A percentile compares a stretch with the other conserved stretches of the same genome.
Conservation (phyloP, 2,113 vertebrate species). For the Malurus elegans region DNA sequence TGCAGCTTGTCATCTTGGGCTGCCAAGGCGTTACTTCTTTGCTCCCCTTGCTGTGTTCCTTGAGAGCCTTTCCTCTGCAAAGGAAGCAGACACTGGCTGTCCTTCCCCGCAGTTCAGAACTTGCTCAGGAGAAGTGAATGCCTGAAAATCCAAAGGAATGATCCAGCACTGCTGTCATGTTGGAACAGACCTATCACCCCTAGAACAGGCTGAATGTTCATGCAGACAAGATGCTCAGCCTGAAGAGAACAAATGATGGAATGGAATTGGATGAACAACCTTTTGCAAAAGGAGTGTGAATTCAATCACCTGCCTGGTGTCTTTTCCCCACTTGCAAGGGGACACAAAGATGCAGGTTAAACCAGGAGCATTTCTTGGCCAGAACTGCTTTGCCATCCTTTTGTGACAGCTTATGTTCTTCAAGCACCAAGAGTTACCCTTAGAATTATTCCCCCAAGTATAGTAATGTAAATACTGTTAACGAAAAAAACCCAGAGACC, state of each 20-base stretch:
- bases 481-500: not conserved
- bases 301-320: not conserved
- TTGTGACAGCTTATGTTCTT: not conserved
- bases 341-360: not conserved
- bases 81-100: not conserved
- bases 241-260: not conserved
- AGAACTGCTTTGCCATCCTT: not conserved
- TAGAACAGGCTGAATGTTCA: not conserved
- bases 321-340: not conserved
- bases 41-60: not conserved
- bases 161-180: not conserved
- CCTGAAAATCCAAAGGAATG: not conserved
- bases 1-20: no score
- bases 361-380: not conserved
- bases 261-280: accelerated
- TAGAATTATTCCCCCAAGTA: not conserved
- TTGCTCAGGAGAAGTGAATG: not conserved
- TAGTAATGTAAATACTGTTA: not conserved
- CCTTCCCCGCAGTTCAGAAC: not conserved
- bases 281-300: not conserved
- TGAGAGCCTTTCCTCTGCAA: not conserved
- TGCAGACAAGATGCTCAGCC: not conserved
- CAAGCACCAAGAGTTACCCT: not conserved
- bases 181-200: not conserved
- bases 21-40: not conserved